phyloP scores from a whole-genome alignment of 2,888 invertebrate species.

The Antheraea yamamai region DNA sequence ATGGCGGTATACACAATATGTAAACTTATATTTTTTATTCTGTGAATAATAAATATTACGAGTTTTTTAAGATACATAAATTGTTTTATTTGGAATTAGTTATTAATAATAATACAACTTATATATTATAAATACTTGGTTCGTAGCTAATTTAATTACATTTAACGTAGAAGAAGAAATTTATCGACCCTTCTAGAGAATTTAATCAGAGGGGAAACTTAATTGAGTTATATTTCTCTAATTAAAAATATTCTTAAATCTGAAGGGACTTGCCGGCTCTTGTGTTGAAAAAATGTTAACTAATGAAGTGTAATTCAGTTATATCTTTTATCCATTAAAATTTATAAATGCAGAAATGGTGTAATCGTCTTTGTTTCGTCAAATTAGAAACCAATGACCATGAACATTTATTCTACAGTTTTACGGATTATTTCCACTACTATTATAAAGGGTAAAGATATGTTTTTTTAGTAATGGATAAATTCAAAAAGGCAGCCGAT shows the following conservation, averaged over 20 bases:
- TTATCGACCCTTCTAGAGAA: background rate
- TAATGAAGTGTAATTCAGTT: too few species aligned
- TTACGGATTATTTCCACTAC: too few species aligned
- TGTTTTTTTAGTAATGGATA: too few species aligned
- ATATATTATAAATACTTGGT: background rate
- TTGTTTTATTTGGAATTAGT: background rate
- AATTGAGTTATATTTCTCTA: background rate
- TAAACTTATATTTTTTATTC: background rate
- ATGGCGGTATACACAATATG: constrained; percentile 8
- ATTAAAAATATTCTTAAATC: background rate
- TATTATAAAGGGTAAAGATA: too few species aligned
- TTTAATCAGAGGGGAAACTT: background rate
- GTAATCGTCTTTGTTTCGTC: too few species aligned
- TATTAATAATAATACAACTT: background rate
- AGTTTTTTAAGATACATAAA: too few species aligned
- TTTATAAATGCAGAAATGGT: too few species aligned
- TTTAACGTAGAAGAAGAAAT: background rate
- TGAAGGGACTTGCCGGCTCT: background rate
- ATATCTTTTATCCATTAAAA: too few species aligned
- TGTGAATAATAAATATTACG: too few species aligned
- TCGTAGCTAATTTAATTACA: background rate
- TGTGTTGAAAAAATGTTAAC: background rate
- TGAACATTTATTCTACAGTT: too few species aligned
- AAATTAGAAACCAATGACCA: too few species aligned
- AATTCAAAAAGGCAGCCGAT: too few species aligned